A percentile compares a stretch with the other conserved stretches of the same genome.
phyloP scores from a whole-genome alignment of 2,113 vertebrate species.

The Fulica atra region DNA sequence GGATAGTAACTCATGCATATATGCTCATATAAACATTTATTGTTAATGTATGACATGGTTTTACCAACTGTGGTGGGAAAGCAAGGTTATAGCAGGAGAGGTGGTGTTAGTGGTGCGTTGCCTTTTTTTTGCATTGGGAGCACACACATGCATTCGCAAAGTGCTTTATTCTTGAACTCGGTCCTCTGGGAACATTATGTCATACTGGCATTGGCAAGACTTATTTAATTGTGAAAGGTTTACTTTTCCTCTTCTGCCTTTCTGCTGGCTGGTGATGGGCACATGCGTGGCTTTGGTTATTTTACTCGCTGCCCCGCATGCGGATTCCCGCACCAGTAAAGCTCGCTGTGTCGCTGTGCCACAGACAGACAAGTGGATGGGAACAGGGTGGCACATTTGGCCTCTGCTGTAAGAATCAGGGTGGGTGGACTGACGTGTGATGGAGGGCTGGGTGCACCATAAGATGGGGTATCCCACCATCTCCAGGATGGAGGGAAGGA shows the following conservation, averaged over 20 bases:
- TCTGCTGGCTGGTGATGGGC: not conserved
- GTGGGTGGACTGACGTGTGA: not conserved
- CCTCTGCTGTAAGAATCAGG: not conserved
- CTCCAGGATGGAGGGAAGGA: not conserved
- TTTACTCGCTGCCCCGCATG: not conserved
- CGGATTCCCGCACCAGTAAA: not conserved
- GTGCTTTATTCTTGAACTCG: not conserved
- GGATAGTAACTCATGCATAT: not conserved
- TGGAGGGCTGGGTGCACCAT: not conserved
- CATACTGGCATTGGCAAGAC: not conserved
- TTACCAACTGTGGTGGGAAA: not conserved
- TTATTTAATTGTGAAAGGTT: not conserved
- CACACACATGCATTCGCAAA: not conserved
- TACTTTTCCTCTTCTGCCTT: not conserved
- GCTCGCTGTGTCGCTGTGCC: not conserved
- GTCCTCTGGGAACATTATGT: not conserved
- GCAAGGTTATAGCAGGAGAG: not conserved
- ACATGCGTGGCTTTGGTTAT: not conserved
- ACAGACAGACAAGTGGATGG: not conserved
- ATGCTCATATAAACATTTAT: not conserved
- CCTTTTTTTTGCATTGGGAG: not conserved
- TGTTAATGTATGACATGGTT: not conserved
- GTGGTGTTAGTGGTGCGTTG: not conserved
- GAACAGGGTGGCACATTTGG: not conserved
- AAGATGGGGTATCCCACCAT: not conserved